A percentile compares a stretch with the other conserved stretches of the same genome.
Conservation (phyloP, 1,140 invertebrate species). For the Drosophila biarmipes region DNA sequence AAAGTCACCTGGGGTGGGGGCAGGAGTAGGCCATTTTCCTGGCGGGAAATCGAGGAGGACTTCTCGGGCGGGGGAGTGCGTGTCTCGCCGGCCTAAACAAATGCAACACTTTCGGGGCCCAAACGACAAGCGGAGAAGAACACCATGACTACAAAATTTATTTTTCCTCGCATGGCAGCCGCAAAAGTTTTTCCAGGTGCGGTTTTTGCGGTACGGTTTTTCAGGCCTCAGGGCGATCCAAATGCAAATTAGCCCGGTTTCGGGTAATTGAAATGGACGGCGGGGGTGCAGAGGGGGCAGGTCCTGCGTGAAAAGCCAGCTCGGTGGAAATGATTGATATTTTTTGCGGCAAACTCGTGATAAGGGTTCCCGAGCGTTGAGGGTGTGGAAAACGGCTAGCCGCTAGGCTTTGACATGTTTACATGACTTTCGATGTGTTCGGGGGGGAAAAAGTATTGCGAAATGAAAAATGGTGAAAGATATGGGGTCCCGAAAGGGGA, state of each 20-base stretch:
- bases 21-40: neutral
- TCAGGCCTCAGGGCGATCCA: constrained; percentile 55
- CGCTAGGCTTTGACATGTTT: constrained; percentile 33
- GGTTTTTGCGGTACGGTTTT: constrained; percentile 39
- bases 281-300: neutral
- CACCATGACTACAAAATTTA: constrained; percentile 70
- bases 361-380: constrained; percentile 34
- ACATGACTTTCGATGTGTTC: constrained; percentile 21
- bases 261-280: constrained; percentile 31
- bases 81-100: constrained; percentile 70
- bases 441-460: neutral
- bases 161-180: constrained; percentile 38
- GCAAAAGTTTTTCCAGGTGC: constrained; percentile 63
- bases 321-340: constrained; percentile 52
- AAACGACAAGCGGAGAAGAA: constrained; percentile 28
- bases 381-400: constrained; percentile 19
- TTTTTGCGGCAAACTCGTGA: constrained; percentile 29
- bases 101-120: constrained; percentile 73
- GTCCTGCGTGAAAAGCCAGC: constrained; percentile 29
- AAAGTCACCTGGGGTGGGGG: constrained; percentile 26
- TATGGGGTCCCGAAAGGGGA: neutral
- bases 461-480: constrained; percentile 16
- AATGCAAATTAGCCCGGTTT: constrained; percentile 68
- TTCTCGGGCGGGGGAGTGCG: constrained; percentile 26
- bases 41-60: neutral